These are phyloP conservation scores for Bicyclus anynana DNA, from an alignment of 1,140 invertebrate species.

Conservation along the genomic window DNA sequence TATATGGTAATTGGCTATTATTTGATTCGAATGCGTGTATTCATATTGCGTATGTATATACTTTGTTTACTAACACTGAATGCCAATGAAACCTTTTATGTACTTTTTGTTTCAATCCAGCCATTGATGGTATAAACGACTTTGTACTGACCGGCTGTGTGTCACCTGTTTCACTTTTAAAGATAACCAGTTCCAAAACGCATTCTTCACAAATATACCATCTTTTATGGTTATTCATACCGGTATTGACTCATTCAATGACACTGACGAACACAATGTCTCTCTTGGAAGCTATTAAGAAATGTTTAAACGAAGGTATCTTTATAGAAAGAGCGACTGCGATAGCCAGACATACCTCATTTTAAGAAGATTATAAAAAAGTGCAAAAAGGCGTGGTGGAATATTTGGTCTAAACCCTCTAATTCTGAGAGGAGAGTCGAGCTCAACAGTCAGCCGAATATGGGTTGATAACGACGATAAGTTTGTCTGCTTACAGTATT, in stretches of 20 bases:
- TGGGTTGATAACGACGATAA: no score
- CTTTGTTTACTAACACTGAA: slow-evolving; percentile 55
- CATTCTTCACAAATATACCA: slow-evolving; percentile 14
- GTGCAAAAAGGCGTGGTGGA: no score
- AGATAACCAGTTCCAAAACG: slow-evolving; percentile 10
- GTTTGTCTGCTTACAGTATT: no score
- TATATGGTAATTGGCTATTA: slow-evolving; percentile 16
- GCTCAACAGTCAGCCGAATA: no score
- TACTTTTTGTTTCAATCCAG: slow-evolving; percentile 36
- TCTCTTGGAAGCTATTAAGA: no score
- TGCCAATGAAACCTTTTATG: slow-evolving; percentile 43
- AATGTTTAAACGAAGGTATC: no score
- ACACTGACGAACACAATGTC: background rate
- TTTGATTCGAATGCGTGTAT: slow-evolving; percentile 17
- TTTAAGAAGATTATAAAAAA: no score
- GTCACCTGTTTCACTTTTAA: slow-evolving; percentile 47
- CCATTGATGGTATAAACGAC: slow-evolving; percentile 39
- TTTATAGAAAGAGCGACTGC: no score
- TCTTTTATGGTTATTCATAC: background rate
- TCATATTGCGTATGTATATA: slow-evolving; percentile 26
- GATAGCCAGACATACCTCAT: no score
- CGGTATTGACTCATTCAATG: background rate
- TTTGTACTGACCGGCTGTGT: slow-evolving; percentile 44
- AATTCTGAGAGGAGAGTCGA: no score
- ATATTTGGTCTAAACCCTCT: no score